phyloP scores from a whole-genome alignment of 2,888 invertebrate species.

The Lasioglossum vierecki region DNA sequence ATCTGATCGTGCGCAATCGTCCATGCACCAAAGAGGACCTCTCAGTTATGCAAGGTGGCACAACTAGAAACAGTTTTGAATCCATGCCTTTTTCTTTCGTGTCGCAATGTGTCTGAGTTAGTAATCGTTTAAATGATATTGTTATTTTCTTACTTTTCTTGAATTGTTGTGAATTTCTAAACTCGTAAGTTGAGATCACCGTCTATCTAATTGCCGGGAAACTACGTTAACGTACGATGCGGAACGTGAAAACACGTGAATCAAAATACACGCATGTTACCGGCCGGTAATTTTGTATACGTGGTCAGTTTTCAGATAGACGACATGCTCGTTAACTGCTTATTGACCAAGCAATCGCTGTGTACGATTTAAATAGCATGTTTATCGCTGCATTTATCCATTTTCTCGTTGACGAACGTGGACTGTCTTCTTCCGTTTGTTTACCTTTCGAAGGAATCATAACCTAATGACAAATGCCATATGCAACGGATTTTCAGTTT shows the following conservation, averaged over 20 bases:
- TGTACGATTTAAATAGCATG: not conserved
- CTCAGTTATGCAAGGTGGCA: not conserved
- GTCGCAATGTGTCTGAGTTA: slow-evolving; percentile 52
- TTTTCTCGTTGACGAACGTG: not conserved
- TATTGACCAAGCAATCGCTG: not conserved
- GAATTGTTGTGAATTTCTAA: slow-evolving; percentile 49
- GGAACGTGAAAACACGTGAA: slow-evolving; percentile 40
- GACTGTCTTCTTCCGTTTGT: not conserved
- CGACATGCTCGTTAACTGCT: not conserved
- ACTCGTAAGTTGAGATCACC: slow-evolving; percentile 41
- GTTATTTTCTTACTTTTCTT: slow-evolving; percentile 59
- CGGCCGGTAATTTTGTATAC: slow-evolving; percentile 80
- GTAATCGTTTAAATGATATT: slow-evolving; percentile 62
- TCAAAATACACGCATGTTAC: slow-evolving; percentile 63
- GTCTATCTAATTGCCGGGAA: slow-evolving; percentile 20
- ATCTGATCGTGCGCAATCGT: no score
- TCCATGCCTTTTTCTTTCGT: slow-evolving; percentile 62
- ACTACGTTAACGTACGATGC: slow-evolving; percentile 40
- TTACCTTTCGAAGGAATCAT: slow-evolving; percentile 1
- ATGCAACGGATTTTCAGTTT: slow-evolving; percentile 16
- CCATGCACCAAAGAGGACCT: no score
- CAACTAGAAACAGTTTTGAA: slow-evolving; percentile 9
- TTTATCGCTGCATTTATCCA: not conserved
- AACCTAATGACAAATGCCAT: slow-evolving; percentile 54
- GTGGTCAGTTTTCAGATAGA: slow-evolving; percentile 70